Evolutionary conservation across 1,140 invertebrate genomes (phyloP).

Genomic region (Euglossa dilemma): DNA sequence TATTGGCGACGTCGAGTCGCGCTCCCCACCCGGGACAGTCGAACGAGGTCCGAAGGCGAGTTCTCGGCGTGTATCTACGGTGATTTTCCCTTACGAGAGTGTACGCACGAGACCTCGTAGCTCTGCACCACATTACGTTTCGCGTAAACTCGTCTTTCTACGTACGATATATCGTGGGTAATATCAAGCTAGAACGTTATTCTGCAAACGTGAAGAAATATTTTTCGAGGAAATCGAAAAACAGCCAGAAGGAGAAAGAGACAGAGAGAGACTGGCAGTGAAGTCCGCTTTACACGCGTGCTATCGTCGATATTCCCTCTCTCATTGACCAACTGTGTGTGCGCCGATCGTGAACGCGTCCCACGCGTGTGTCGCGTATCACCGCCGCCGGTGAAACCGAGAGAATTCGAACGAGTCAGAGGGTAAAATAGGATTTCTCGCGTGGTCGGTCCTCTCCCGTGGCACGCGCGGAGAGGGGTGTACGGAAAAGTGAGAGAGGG

Average conservation of each 20-base stretch:
- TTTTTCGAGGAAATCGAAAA: constrained; percentile 31
- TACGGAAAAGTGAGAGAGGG: constrained; percentile 32
- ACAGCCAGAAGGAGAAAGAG: constrained; percentile 19
- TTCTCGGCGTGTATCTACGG: constrained; percentile 57
- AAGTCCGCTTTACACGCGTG: constrained; percentile 31
- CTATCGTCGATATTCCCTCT: constrained; percentile 13
- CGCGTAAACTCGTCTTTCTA: constrained; percentile 21
- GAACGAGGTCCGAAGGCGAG: constrained; percentile 64
- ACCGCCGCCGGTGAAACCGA: constrained; percentile 64
- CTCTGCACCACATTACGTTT: constrained; percentile 5
- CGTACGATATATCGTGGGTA: neutral
- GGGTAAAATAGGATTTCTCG: constrained; percentile 70
- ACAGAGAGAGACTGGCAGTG: neutral
- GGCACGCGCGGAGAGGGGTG: constrained; percentile 49
- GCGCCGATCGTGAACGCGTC: constrained; percentile 49
- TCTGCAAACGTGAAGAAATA: constrained; percentile 21
- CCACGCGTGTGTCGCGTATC: constrained; percentile 63
- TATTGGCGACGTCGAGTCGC: constrained; percentile 70
- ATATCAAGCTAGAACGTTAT: constrained; percentile 3
- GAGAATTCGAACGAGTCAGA: constrained; percentile 65
- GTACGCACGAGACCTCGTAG: constrained; percentile 51
- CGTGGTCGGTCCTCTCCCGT: constrained; percentile 58
- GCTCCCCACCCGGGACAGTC: constrained; percentile 69
- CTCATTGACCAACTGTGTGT: constrained; percentile 14
- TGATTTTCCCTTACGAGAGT: constrained; percentile 61